Base-by-base conservation (phyloP, 2,797 vertebrate species). In the Chloroceryle inda region DNA sequence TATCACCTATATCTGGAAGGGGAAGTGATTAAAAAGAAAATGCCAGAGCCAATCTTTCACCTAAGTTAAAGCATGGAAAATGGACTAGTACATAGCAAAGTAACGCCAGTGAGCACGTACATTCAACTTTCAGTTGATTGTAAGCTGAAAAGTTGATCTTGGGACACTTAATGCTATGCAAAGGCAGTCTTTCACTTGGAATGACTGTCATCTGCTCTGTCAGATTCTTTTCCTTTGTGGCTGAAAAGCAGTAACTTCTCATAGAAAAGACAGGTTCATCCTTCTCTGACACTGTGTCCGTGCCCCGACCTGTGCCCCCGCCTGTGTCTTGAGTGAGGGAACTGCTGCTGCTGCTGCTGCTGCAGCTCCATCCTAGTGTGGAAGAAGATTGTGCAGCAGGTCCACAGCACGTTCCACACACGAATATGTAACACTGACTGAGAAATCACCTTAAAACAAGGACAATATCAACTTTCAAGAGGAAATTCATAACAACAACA, bases 121-220 rank as follows among this genome's bases (percentile, higher is more conserved):
- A 33, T 64, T 72, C 72, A 77, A 8, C 58, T 64, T 62, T 6
- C 66, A 89, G 61, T 2, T 64, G 44, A 42, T 5, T 38, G 37
- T 50, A 47, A 76, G 56, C 23, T 17, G 52, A 45, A 88, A 83
- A 77, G 79, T 37, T 91, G 76, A 81, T 31, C 42, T 58, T 86
- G 52, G 45, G 50, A 62, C 83, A 68, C 49, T 40, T 79, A 91
- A 74, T 58, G 87, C 44, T 85, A 33, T 22, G 15, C 2, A 19
- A 89, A 94, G 81, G 45, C 61, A 92, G 56, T 47, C 52, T 87
- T 89, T 94, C 72, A 63, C 40, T 85, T 88, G 79, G 44, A 88
- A 74, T 68, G n/a, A 88, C 68, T 80, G 50, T 76, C 40, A 85
- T 35, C 61, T 81, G 45, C 69, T 83, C 79, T 91, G 49, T 49